A percentile compares a stretch with the other conserved stretches of the same genome.
These are phyloP conservation scores for Solenopsis fugax DNA, from an alignment of 1,140 invertebrate genomes.

Conservation along the genomic window DNA sequence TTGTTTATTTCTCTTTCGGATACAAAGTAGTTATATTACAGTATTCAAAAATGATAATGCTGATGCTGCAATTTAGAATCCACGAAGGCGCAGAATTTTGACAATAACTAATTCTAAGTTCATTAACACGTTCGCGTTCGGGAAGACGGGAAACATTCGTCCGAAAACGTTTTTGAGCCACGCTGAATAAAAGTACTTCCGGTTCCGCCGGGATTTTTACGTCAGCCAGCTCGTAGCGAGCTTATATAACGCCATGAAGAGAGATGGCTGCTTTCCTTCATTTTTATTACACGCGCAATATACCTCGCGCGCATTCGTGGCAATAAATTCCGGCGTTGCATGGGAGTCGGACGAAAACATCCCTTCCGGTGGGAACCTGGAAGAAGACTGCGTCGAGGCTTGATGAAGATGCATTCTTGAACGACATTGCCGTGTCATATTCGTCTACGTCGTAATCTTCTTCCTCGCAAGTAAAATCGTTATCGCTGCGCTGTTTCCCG, in stretches of 20 bases:
- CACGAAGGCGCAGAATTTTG: neutral
- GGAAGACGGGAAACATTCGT: neutral
- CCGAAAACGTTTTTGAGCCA: neutral
- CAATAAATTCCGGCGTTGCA: slow-evolving; percentile 41
- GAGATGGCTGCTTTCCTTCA: neutral
- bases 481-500: neutral
- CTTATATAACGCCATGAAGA: slow-evolving; percentile 24
- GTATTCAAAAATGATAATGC: neutral
- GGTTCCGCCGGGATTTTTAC: slow-evolving; percentile 21
- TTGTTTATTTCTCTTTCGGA: neutral
- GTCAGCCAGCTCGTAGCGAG: slow-evolving; percentile 10
- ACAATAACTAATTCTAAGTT: neutral
- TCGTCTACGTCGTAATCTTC: neutral
- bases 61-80: neutral
- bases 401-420: slow-evolving; percentile 8
- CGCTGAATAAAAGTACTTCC: slow-evolving; percentile 8
- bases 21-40: neutral
- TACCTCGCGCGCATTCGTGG: neutral
- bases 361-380: neutral
- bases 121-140: neutral
- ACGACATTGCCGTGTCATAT: neutral
- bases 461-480: neutral
- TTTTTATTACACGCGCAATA: slow-evolving; percentile 36
- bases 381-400: neutral
- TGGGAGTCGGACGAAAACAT: slow-evolving; percentile 12